Conservation (phyloP, 35 echinoderm and acorn worm genomes). For the Apostichopus californicus region DNA sequence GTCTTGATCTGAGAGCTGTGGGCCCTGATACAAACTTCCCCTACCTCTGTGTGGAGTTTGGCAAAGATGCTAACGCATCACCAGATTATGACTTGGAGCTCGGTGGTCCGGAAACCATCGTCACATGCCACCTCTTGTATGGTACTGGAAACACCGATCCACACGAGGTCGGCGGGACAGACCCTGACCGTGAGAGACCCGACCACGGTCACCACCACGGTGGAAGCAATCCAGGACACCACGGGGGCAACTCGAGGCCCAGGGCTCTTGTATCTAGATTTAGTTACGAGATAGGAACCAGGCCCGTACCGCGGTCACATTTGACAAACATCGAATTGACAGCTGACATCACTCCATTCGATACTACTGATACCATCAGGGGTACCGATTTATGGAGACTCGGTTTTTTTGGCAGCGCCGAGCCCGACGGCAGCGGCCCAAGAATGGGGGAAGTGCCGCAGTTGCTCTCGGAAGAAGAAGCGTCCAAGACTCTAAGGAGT, state of each 20-base stretch:
- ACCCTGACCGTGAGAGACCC: neutral
- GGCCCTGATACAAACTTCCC: constrained; percentile 2
- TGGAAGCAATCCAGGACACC: neutral
- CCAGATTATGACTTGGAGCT: constrained; percentile 8
- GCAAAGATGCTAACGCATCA: neutral
- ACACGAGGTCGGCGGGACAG: neutral
- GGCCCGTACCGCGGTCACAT: neutral
- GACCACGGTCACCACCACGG: neutral
- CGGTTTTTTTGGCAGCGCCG: constrained; percentile 52
- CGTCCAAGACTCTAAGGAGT: neutral
- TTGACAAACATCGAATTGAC: neutral
- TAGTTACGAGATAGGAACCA: constrained; percentile 3
- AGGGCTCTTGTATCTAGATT: constrained; percentile 21
- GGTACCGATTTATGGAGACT: constrained; percentile 63
- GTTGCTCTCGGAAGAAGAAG: constrained; percentile 8
- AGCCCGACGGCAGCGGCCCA: constrained; percentile 58
- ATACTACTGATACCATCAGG: constrained; percentile 19
- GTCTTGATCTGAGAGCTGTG: constrained; percentile 42
- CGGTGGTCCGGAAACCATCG: neutral
- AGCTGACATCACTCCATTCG: neutral
- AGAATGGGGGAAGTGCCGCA: constrained; percentile 49
- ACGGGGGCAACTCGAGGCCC: neutral
- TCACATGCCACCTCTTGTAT: neutral
- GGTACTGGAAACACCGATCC: neutral
- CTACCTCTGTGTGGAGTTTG: constrained; percentile 45